Percentiles rank a stretch among this genome's conserved stretches.
Conservation (phyloP, 2,113 vertebrate genomes). For the Neopipo cinnamomea region DNA sequence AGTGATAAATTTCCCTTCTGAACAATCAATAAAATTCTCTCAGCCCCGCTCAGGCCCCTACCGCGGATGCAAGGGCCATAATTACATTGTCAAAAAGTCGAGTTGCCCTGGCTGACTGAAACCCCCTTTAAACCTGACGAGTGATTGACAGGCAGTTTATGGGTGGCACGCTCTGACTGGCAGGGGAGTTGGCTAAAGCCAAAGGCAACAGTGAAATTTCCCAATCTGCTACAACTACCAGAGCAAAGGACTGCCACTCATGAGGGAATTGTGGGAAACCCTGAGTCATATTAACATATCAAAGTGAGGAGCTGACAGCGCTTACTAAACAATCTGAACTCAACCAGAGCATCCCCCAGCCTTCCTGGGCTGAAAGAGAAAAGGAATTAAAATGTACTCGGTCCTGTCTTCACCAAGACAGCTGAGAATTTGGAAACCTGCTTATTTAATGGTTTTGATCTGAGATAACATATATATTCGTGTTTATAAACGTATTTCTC, state of each 20-base stretch:
- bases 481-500: neutral
- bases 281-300: conserved; percentile 81
- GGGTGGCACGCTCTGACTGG: conserved; percentile 78
- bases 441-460: conserved; percentile 77
- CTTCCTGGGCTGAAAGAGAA: neutral
- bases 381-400: neutral
- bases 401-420: conserved; percentile 43
- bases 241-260: conserved; percentile 71
- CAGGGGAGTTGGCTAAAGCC: conserved; percentile 74
- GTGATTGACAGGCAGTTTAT: conserved; percentile 80
- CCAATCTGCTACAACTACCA: conserved; percentile 70
- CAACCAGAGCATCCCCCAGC: conserved; percentile 30
- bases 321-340: conserved; percentile 62
- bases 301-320: conserved; percentile 73
- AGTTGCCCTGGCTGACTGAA: conserved; percentile 73
- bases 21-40: conserved; percentile 91
- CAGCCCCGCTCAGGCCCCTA: conserved; percentile 75
- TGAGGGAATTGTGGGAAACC: conserved; percentile 55
- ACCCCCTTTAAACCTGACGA: conserved; percentile 72
- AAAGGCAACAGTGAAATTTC: conserved; percentile 75
- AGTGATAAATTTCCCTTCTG: conserved; percentile 95
- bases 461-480: conserved; percentile 44
- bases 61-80: conserved; percentile 82
- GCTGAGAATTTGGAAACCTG: conserved; percentile 60
- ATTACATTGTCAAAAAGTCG: conserved; percentile 94